A percentile compares a stretch with the other conserved stretches of the same genome.
Conservation (phyloP, 2,888 invertebrate genomes). For the Sphaeridia pumilis region DNA sequence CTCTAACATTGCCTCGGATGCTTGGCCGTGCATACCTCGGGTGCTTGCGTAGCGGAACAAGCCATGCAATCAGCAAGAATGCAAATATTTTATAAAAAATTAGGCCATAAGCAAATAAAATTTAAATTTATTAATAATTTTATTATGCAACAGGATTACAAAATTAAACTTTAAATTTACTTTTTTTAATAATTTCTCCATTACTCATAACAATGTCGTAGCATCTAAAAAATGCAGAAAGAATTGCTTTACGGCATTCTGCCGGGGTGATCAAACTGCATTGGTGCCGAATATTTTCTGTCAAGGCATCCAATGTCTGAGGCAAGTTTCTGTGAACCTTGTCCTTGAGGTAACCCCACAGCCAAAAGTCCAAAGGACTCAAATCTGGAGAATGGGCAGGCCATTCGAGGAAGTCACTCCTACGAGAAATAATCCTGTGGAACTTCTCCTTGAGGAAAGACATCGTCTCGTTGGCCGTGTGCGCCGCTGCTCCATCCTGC, state of each 20-base stretch:
- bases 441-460: not conserved
- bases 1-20: too few species aligned
- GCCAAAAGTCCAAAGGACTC: not conserved
- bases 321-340: not conserved
- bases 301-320: not conserved
- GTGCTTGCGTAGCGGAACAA: too few species aligned
- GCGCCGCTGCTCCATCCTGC: not conserved
- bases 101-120: too few species aligned
- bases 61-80: too few species aligned
- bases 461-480: not conserved
- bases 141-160: too few species aligned
- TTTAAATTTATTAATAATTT: too few species aligned
- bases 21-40: too few species aligned
- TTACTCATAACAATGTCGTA: too few species aligned
- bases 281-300: not conserved
- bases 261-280: not conserved
- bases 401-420: not conserved
- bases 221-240: too few species aligned
- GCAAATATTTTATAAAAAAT: too few species aligned
- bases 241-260: not conserved
- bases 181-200: too few species aligned
- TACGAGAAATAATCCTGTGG: not conserved
- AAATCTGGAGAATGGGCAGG: not conserved
- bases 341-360: not conserved
- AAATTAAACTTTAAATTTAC: too few species aligned